These are phyloP conservation scores for Glaucidium brasilianum DNA, from an alignment of 2,113 vertebrate species.

Conservation along the genomic window DNA sequence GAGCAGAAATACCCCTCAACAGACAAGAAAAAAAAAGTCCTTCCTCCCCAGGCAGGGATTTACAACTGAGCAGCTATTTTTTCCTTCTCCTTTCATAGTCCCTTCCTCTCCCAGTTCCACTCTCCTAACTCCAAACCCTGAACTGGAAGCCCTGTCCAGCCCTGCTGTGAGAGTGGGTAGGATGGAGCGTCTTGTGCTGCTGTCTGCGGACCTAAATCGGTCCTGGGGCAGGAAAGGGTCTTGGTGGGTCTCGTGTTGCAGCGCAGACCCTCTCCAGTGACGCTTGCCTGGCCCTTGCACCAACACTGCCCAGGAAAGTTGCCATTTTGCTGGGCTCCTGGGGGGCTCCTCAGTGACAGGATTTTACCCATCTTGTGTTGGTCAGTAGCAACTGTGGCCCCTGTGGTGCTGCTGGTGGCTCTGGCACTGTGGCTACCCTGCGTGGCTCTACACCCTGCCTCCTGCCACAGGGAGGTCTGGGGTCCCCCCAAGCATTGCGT, in stretches of 20 bases:
- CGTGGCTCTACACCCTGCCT: not conserved
- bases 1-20: not conserved
- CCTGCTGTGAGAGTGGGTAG: rapidly evolving
- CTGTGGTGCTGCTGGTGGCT: not conserved
- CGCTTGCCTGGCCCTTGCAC: not conserved
- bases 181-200: rapidly evolving
- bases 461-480: not conserved
- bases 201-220: not conserved
- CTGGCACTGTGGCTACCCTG: conserved; percentile 65
- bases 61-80: not conserved
- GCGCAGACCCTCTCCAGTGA: not conserved
- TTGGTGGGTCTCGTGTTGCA: not conserved
- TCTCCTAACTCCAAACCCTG: not conserved
- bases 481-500: rapidly evolving
- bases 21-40: not conserved
- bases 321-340: rapidly evolving
- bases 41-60: not conserved
- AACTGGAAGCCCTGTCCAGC: not conserved
- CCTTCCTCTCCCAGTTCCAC: not conserved
- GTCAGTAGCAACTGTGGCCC: not conserved
- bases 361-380: not conserved
- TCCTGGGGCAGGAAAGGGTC: not conserved
- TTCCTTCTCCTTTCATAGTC: not conserved
- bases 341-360: rapidly evolving
- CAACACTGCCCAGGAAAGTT: not conserved